phyloP scores from a whole-genome alignment of 2,797 vertebrate species.

The Lagocephalus sceleratus region DNA sequence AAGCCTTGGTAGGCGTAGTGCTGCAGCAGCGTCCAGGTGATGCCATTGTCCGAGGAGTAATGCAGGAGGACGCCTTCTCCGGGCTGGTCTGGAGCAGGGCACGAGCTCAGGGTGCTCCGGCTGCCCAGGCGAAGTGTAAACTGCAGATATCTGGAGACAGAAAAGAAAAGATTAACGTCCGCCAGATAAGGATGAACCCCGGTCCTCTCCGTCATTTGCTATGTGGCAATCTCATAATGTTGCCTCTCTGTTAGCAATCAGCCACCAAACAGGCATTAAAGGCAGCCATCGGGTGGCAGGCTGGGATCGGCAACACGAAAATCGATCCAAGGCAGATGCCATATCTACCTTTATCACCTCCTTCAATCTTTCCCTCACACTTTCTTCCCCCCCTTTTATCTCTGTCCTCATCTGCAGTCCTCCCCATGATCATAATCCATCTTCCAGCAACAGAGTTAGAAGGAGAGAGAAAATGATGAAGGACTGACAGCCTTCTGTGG shows the following conservation, averaged over 20 bases:
- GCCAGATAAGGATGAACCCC: conserved; percentile 14
- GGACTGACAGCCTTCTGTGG: conserved; percentile 22
- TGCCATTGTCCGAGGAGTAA: conserved; percentile 94
- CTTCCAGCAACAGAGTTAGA: conserved; percentile 32
- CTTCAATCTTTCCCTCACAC: conserved; percentile 45
- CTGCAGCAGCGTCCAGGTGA: conserved; percentile 96
- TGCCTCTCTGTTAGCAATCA: conserved; percentile 68
- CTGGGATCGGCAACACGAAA: conserved; percentile 49
- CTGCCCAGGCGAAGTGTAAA: conserved; percentile 94
- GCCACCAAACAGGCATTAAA: conserved; percentile 66
- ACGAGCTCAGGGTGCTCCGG: conserved; percentile 92
- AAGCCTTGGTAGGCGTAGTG: conserved; percentile 95
- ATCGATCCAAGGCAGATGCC: conserved; percentile 70
- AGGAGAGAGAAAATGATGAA: conserved; percentile 28
- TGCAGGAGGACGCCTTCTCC: conserved; percentile 95
- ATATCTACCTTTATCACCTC: conserved; percentile 47
- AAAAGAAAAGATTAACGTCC: not conserved
- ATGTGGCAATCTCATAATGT: conserved; percentile 44
- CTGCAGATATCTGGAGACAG: conserved; percentile 86
- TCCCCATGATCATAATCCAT: conserved; percentile 50
- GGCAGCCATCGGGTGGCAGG: conserved; percentile 65
- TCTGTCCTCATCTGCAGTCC: conserved; percentile 50
- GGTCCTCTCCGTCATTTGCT: conserved; percentile 49
- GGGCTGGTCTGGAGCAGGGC: conserved; percentile 92
- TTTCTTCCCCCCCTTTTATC: conserved; percentile 39